Conservation (phyloP, 2,888 invertebrate species). For the Drosophila subsilvestris region DNA sequence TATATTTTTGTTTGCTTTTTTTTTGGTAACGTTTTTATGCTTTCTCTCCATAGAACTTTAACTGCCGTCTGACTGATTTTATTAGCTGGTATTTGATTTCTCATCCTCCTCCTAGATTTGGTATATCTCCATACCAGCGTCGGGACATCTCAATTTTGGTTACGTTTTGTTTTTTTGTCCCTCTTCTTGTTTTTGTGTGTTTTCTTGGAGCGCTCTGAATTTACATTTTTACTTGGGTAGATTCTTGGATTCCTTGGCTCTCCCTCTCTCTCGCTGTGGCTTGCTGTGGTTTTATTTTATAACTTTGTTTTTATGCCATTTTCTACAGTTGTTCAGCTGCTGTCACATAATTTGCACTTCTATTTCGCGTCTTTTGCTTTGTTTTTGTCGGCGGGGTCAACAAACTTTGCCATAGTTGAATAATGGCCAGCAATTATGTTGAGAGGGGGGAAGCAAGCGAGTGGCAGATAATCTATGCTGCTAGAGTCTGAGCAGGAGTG, state of each 20-base stretch:
- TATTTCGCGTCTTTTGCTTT: conserved; percentile 36
- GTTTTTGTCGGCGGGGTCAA: conserved; percentile 52
- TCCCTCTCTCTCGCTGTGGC: conserved; percentile 30
- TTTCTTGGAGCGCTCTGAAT: conserved; percentile 20
- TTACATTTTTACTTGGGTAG: conserved; percentile 23
- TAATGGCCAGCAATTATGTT: conserved; percentile 16
- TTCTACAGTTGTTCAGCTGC: conserved; percentile 61
- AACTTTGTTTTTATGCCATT: conserved; percentile 71
- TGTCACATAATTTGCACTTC: conserved; percentile 64
- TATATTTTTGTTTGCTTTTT: neutral
- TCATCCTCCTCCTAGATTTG: neutral
- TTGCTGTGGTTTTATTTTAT: conserved; percentile 57
- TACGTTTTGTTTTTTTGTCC: conserved; percentile 27
- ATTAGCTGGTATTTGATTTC: conserved; percentile 60
- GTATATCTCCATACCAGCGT: conserved; percentile 29
- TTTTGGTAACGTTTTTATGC: conserved; percentile 13
- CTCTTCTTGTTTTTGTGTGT: conserved; percentile 40
- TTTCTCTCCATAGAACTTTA: conserved; percentile 37
- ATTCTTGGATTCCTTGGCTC: conserved; percentile 14
- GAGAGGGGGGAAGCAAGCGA: neutral
- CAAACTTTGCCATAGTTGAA: conserved; percentile 34
- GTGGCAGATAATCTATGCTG: neutral
- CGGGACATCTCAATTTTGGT: conserved; percentile 60
- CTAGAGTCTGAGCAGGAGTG: too few species aligned
- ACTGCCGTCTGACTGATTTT: conserved; percentile 63